Base-by-base conservation (phyloP, 37 sponge, comb jelly and placozoan genomes). In the Tethya wilhelma region DNA sequence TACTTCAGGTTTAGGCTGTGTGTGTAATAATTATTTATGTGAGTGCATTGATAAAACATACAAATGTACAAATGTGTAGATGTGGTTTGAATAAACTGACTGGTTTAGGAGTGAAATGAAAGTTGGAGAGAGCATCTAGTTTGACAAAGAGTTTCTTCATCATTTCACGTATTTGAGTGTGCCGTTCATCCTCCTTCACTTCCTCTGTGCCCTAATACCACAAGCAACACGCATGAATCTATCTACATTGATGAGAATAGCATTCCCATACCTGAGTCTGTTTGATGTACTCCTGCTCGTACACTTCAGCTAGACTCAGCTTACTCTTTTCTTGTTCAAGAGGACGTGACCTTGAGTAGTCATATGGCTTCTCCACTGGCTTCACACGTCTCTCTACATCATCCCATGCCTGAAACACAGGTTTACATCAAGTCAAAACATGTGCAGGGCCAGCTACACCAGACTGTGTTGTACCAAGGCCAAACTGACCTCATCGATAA, bases 41-140 rank as follows among this genome's bases (percentile, higher is more conserved):
- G 9, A 60, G 6, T 26, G 12, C 7, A 19, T 60, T 60, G 28
- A 49, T 49, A 49, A 9, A 49, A 19, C 17, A 49, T 20, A 20
- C 17, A 20, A 49, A 49, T 49, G 55, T 49, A 49, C 17, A 49
- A 49, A 49, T 20, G 17, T 20, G 55, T 49, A 49, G 55, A 49
- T 20, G 11, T 23, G 7, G 23, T 6, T 59, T 8, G 7, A 5
- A 6, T 59, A 7, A 8, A 69, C 89, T 89, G 29, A 94, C 97
- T 26, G 93, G 92, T 68, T 91, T 98, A 1, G 99, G 99, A n/a
- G 99, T 94, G 74, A 90, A 98, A 62, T 84, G 78, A 63, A 90
- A 98, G 79, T 96, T 98, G 14, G 99, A 91, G 4, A 98, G 84
- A 46, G 99, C 95, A 82, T 98, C 99, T 64, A 98, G 78, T 44